Percentiles rank a stretch among this genome's conserved stretches.
These are phyloP conservation scores for Sapayoa aenigma DNA, from an alignment of 2,113 vertebrate genomes.

Conservation along the genomic window DNA sequence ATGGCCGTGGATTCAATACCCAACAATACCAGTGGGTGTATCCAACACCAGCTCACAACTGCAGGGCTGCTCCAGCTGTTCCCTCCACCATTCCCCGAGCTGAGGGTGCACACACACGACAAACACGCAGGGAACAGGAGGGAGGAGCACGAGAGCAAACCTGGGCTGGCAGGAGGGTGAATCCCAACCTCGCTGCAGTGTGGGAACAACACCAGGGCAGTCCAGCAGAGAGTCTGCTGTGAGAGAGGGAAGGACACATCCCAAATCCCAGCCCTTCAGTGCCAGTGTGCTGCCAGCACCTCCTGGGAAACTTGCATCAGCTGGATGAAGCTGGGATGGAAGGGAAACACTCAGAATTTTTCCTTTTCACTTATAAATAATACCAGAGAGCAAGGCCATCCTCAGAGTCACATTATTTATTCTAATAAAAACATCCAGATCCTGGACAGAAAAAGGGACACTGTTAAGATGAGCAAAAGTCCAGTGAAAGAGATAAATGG, in stretches of 20 bases:
- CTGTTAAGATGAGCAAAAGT: background rate
- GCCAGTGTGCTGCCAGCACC: background rate
- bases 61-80: background rate
- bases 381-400: background rate
- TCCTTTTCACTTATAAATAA: background rate
- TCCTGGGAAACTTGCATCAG: background rate
- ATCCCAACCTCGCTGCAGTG: background rate
- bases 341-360: background rate
- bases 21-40: background rate
- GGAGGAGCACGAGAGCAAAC: background rate
- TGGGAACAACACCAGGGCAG: background rate
- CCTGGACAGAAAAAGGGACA: background rate
- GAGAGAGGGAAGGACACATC: background rate
- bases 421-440: background rate
- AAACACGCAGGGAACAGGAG: background rate
- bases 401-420: background rate
- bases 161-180: background rate
- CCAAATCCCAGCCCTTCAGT: background rate
- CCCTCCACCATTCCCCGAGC: background rate
- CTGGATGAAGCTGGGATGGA: background rate
- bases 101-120: background rate
- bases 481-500: background rate
- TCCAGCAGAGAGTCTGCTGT: background rate
- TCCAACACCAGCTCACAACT: background rate
- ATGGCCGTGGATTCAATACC: background rate